These are phyloP conservation scores for Episyrphus balteatus DNA, from an alignment of 1,140 invertebrate genomes.

Conservation along the genomic window DNA sequence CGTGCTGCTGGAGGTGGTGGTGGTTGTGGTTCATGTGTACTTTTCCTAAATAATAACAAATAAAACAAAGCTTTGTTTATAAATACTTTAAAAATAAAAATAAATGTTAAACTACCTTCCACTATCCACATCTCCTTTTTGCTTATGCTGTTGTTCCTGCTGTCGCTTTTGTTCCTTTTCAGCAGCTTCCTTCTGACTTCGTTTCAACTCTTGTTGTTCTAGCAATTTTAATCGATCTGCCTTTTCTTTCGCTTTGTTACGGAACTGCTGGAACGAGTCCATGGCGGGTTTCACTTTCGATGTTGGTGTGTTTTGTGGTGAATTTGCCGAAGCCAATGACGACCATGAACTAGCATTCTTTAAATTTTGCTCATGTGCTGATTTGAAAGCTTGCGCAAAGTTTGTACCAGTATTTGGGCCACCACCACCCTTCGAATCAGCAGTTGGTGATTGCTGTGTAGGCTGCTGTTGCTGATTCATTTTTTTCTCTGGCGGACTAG, in stretches of 20 bases:
- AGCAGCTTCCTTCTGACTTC: slow-evolving; percentile 63
- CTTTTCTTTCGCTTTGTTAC: slow-evolving; percentile 91
- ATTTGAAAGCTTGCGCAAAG: slow-evolving; percentile 54
- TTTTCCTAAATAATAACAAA: slow-evolving; percentile 36
- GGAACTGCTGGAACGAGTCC: slow-evolving; percentile 70
- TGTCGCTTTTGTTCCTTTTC: slow-evolving; percentile 36
- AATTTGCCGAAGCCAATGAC: slow-evolving; percentile 69
- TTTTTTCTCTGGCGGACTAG: slow-evolving; percentile 41
- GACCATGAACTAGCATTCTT: slow-evolving; percentile 91
- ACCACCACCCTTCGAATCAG: slow-evolving; percentile 7
- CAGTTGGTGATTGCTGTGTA: slow-evolving; percentile 32
- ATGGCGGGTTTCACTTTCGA: slow-evolving; percentile 55
- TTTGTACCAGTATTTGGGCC: slow-evolving; percentile 28
- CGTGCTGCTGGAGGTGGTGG: slow-evolving; percentile 33
- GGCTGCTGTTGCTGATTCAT: slow-evolving; percentile 12
- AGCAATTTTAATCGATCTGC: slow-evolving; percentile 77
- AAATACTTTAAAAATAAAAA: neutral
- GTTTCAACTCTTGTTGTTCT: slow-evolving; percentile 80
- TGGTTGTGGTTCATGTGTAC: slow-evolving; percentile 23
- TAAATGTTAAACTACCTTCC: slow-evolving; percentile 18
- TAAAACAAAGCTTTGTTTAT: neutral
- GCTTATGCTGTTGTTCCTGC: slow-evolving; percentile 54
- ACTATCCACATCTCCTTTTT: slow-evolving; percentile 39
- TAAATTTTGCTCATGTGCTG: slow-evolving; percentile 58
- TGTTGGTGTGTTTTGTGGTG: slow-evolving; percentile 52